A percentile compares a stretch with the other conserved stretches of the same genome.
Conservation (phyloP, 1,140 invertebrate genomes). For the Camponotus vicinus region DNA sequence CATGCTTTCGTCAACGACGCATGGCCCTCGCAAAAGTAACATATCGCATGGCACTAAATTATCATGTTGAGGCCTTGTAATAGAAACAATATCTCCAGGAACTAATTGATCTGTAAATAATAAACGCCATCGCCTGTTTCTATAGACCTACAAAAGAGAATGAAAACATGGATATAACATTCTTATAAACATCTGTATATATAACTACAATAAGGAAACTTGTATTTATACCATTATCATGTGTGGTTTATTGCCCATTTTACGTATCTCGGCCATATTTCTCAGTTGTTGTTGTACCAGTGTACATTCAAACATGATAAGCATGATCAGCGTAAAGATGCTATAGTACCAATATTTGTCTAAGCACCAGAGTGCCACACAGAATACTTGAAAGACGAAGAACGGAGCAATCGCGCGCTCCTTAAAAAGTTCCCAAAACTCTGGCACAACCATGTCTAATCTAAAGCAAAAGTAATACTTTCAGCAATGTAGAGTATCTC, state of each 20-base stretch:
- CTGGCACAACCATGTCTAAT: constrained; percentile 96
- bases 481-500: neutral
- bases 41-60: constrained; percentile 99
- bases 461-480: constrained; percentile 86
- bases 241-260: constrained; percentile 99
- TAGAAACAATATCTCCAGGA: constrained; percentile 98
- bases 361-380: constrained; percentile 99
- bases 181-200: neutral
- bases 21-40: constrained; percentile 96
- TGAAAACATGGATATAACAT: neutral
- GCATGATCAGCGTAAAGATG: constrained; percentile 98
- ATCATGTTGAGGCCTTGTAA: constrained; percentile 95
- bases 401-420: constrained; percentile 99
- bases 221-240: constrained; percentile 89
- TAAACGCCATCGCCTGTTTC: constrained; percentile 96
- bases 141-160: constrained; percentile 90
- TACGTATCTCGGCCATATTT: constrained; percentile 99
- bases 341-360: constrained; percentile 99
- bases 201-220: neutral
- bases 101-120: constrained; percentile 95
- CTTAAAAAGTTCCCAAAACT: constrained; percentile 98
- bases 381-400: constrained; percentile 98
- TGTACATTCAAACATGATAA: constrained; percentile 99
- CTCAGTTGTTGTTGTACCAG: constrained; percentile 98
- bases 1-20: constrained; percentile 99